Evolutionary conservation across 2,888 invertebrate species (phyloP).

Genomic region (Polymixis lichenea): DNA sequence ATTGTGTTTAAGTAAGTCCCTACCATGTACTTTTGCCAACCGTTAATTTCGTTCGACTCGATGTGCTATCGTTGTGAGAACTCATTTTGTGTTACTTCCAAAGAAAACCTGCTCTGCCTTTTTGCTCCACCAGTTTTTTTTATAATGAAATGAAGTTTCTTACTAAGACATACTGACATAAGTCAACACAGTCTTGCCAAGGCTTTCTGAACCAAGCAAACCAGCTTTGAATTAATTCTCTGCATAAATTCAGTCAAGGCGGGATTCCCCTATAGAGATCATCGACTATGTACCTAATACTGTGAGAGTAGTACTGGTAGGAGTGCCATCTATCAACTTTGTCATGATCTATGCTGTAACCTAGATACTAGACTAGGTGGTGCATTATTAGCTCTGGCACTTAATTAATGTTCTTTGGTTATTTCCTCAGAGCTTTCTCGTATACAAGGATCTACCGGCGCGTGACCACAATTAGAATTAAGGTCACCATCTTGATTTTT

Average conservation of each 20-base stretch:
- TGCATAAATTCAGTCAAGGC: conserved; percentile 11
- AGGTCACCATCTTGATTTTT: too few species aligned
- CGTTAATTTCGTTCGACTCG: neutral
- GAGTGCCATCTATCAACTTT: conserved; percentile 32
- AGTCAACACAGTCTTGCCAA: too few species aligned
- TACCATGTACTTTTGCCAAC: too few species aligned
- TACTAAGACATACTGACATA: too few species aligned
- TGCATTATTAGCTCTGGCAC: conserved; percentile 17
- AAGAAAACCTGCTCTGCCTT: neutral
- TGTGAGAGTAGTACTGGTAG: neutral
- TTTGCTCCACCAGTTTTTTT: neutral
- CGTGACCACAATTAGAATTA: too few species aligned
- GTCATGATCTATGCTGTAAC: conserved; percentile 30
- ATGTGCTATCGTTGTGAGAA: neutral
- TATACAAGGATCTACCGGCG: too few species aligned
- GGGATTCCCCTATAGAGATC: neutral
- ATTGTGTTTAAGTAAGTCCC: too few species aligned
- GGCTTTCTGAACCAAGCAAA: too few species aligned
- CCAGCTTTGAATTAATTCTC: conserved; percentile 4
- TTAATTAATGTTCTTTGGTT: conserved; percentile 16
- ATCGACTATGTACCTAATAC: conserved; percentile 7
- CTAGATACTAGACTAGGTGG: neutral
- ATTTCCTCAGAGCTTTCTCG: conserved; percentile 6
- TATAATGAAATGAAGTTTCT: neutral
- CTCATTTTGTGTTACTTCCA: neutral